Conservation (phyloP, 2,113 vertebrate genomes). For the Acrocephalus kingi region DNA sequence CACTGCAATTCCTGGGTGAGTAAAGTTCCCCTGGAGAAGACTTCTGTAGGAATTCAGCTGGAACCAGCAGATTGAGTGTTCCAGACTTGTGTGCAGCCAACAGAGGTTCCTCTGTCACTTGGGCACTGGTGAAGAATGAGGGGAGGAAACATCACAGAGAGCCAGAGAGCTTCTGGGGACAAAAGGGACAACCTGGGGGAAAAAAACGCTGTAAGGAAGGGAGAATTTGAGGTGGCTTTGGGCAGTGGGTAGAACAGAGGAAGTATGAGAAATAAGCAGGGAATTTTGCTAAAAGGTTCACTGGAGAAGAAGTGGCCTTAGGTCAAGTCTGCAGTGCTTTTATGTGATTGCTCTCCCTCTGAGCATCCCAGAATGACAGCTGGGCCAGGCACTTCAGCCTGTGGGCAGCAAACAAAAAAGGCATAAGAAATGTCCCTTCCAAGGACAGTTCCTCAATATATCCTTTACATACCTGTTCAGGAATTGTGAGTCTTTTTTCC, state of each 20-base stretch:
- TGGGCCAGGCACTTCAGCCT: neutral
- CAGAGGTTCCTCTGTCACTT: neutral
- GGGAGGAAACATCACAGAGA: neutral
- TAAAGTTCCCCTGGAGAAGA: neutral
- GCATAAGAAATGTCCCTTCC: neutral
- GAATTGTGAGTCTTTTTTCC: neutral
- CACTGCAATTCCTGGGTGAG: neutral
- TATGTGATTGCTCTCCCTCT: neutral
- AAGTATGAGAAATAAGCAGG: neutral
- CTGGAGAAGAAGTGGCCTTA: neutral
- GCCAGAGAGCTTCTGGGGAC: neutral
- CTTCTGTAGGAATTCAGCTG: neutral
- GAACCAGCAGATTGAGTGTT: neutral
- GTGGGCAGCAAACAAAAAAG: neutral
- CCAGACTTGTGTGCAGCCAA: neutral
- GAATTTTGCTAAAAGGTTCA: neutral
- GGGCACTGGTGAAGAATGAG: neutral
- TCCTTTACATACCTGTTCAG: neutral
- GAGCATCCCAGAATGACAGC: neutral
- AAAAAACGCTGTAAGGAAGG: neutral
- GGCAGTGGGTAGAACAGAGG: neutral
- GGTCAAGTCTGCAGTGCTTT: conserved; percentile 13
- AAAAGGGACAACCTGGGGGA: neutral
- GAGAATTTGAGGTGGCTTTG: neutral
- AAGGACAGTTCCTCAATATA: neutral